Percentiles rank a stretch among this genome's conserved stretches.
Conservation (phyloP, 2,113 vertebrate species). For the Nanger granti region DNA sequence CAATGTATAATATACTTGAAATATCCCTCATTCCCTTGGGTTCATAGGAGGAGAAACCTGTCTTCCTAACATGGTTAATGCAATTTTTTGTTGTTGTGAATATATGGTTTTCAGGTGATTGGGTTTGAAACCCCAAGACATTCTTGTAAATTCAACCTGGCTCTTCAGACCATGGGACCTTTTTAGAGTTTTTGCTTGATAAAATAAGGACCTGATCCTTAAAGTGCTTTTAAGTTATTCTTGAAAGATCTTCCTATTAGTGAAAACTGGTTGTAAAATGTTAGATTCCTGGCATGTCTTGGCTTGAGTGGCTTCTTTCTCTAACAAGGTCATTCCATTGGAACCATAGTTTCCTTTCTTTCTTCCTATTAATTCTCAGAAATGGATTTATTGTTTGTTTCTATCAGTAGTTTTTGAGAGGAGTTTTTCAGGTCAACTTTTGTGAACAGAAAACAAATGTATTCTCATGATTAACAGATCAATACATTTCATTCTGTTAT, state of each 20-base stretch:
- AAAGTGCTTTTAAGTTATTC: neutral
- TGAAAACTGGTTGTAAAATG: neutral
- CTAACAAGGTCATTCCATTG: neutral
- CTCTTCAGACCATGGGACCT: neutral
- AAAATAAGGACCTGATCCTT: neutral
- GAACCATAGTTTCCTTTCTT: neutral
- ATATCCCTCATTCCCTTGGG: neutral
- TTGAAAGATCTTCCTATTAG: neutral
- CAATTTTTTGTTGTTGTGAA: neutral
- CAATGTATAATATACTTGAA: neutral
- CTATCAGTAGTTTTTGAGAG: neutral
- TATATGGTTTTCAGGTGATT: neutral
- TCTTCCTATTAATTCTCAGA: neutral
- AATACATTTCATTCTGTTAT: neutral
- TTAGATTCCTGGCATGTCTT: neutral
- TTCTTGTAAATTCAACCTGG: neutral
- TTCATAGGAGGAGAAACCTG: neutral
- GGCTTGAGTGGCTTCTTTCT: neutral
- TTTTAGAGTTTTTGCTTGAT: neutral
- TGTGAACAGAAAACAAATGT: neutral
- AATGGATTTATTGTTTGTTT: constrained; percentile 8
- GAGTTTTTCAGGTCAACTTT: neutral
- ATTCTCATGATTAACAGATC: neutral
- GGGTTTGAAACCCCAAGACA: neutral
- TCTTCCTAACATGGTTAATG: neutral